Conservation (phyloP, 2,888 invertebrate species). For the Polyommatus icarus region DNA sequence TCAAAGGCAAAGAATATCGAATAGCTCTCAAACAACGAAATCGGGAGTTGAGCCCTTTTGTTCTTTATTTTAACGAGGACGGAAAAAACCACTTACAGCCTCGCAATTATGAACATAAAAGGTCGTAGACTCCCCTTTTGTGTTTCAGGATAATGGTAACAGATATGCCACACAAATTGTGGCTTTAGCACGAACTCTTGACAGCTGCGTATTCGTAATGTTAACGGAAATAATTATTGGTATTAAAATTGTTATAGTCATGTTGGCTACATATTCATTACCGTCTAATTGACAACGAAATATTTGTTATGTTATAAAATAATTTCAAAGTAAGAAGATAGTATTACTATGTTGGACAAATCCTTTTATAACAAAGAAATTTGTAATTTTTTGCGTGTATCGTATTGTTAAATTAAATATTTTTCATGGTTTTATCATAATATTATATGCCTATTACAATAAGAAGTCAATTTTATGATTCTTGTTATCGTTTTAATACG, state of each 20-base stretch:
- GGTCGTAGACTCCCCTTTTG: constrained; percentile 7
- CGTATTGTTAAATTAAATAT: too few relatives aligned
- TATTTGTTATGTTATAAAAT: too few relatives aligned
- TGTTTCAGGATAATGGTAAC: constrained; percentile 13
- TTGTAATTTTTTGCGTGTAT: too few relatives aligned
- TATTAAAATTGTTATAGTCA: too few relatives aligned
- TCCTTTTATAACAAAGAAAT: too few relatives aligned
- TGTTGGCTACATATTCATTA: too few relatives aligned
- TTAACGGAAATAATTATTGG: neutral
- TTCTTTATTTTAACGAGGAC: constrained; percentile 20
- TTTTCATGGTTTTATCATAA: too few relatives aligned
- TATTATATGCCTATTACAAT: too few relatives aligned
- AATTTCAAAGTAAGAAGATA: too few relatives aligned
- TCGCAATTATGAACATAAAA: constrained; percentile 17
- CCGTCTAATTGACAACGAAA: too few relatives aligned
- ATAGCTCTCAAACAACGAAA: neutral
- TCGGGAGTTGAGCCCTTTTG: neutral
- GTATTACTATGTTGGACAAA: too few relatives aligned
- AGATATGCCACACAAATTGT: neutral
- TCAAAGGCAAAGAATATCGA: neutral
- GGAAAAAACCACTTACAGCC: neutral
- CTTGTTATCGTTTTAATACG: neutral
- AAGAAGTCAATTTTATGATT: neutral
- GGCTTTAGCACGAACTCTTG: neutral
- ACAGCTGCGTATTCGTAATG: neutral